phyloP scores from a whole-genome alignment of 2,888 invertebrate species.

The Dusona sp. region DNA sequence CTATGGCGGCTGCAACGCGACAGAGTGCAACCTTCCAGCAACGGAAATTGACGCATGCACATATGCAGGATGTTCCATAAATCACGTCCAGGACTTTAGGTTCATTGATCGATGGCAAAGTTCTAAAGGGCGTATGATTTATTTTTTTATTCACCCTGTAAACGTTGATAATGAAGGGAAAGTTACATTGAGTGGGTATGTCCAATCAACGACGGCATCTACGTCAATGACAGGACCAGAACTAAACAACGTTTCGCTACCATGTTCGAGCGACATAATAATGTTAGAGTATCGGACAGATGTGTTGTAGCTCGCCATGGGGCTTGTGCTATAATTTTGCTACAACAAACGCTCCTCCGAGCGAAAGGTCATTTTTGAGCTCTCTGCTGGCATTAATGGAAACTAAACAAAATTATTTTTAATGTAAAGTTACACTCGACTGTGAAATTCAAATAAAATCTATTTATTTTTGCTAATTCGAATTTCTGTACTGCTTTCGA shows the following conservation, averaged over 20 bases:
- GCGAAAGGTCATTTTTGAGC: background rate
- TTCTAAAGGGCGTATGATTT: background rate
- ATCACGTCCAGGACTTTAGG: background rate
- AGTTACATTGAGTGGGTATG: constrained; percentile 50
- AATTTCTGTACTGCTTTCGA: background rate
- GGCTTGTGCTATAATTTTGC: background rate
- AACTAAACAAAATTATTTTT: background rate
- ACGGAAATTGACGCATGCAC: constrained; percentile 14
- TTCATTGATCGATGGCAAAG: background rate
- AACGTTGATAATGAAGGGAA: constrained; percentile 5
- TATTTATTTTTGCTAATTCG: background rate
- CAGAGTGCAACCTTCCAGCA: constrained; percentile 30
- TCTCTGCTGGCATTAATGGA: background rate
- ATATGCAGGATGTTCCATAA: background rate
- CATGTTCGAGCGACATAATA: constrained; percentile 62
- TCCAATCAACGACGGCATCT: constrained; percentile 66
- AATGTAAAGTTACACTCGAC: background rate
- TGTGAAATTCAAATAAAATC: background rate
- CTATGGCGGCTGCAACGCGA: constrained; percentile 17
- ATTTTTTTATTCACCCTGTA: background rate
- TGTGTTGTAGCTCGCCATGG: constrained; percentile 30
- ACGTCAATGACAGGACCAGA: constrained; percentile 65
- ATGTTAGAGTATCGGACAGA: constrained; percentile 16
- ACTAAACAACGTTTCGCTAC: constrained; percentile 60
- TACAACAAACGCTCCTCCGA: constrained; percentile 12